Conservation (phyloP, 1,140 invertebrate genomes). For the Drosophila watanabei region DNA sequence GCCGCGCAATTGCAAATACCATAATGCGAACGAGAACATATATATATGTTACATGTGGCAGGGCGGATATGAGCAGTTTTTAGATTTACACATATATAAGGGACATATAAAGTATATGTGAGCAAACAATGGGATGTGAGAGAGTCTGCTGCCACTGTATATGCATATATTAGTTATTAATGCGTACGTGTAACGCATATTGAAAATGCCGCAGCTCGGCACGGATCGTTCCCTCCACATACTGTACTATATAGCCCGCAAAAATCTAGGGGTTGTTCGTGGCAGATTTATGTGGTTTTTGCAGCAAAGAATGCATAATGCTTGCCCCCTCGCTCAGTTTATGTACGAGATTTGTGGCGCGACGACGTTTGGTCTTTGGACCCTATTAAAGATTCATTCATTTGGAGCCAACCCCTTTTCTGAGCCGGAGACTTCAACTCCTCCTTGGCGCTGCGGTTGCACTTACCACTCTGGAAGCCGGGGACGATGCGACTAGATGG, state of each 20-base stretch:
- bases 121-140: conserved; percentile 75
- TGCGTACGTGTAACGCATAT: conserved; percentile 81
- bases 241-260: conserved; percentile 22
- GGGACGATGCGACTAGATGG: conserved; percentile 32
- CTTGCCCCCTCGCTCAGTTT: conserved; percentile 59
- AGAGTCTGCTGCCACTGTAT: conserved; percentile 70
- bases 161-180: conserved; percentile 84
- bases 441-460: conserved; percentile 53
- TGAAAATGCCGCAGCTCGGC: conserved; percentile 74
- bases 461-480: conserved; percentile 30
- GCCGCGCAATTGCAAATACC: conserved; percentile 69
- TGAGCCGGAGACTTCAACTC: conserved; percentile 31
- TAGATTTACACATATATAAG: conserved; percentile 70
- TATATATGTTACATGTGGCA: conserved; percentile 1
- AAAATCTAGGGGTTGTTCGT: conserved; percentile 45
- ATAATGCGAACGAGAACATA: conserved; percentile 9
- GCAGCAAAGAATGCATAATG: conserved; percentile 82
- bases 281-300: conserved; percentile 83
- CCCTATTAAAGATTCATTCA: conserved; percentile 80
- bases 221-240: conserved; percentile 37
- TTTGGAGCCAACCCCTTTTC: conserved; percentile 56
- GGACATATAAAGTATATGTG: conserved; percentile 21
- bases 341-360: conserved; percentile 75
- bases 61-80: conserved; percentile 75
- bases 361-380: conserved; percentile 59